Base-by-base conservation (phyloP, 2,888 invertebrate genomes). In the Nudaria mundana region DNA sequence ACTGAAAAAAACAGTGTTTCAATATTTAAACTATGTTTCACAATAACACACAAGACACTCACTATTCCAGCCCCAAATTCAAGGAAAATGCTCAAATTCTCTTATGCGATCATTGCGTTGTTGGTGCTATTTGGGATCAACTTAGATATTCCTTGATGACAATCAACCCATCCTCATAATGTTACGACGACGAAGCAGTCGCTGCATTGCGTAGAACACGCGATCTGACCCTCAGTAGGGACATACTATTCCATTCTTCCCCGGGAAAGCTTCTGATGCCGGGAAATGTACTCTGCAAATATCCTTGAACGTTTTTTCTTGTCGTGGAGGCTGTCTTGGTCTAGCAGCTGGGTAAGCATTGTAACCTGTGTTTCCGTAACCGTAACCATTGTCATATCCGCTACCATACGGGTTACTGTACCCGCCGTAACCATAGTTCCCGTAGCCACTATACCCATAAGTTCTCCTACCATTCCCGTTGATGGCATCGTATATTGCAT, bases 211-310 rank as follows among this genome's bases (percentile, higher is more conserved):
- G 85, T 84, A 86, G 88, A 87, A 86, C 87, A 87, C 88, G 88
- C 88, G 88, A 75, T 80, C 81, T 61, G 84, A 84, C 76, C 84
- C 84, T 88, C 82, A 91, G 81, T 90, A 92, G 39, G 92, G 92
- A 71, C 93, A 93, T 45, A 91, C 84, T 16, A 93, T 91, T 29
- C 90, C 91, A 0, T 91, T 89, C 0, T 91, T 89, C 47, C 76
- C 91, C 79, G 57, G 93, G 24, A 68, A 58, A 2, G 75, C 76
- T 16, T 65, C 61, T 0, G 93, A 90, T 62, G 74, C 90, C 81
- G 58, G 93, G 89, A 81, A 91, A 51, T 93, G 91, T 5, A 94
- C 91, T 40, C 92, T 88, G 66, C 95, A 95, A 50, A 95, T 92
- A 34, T 93, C 91, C 64, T 91, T 92, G 77, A 91, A 95, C 1